Base-by-base conservation (phyloP, 2,113 vertebrate genomes). In the Ochotona curzoniae region DNA sequence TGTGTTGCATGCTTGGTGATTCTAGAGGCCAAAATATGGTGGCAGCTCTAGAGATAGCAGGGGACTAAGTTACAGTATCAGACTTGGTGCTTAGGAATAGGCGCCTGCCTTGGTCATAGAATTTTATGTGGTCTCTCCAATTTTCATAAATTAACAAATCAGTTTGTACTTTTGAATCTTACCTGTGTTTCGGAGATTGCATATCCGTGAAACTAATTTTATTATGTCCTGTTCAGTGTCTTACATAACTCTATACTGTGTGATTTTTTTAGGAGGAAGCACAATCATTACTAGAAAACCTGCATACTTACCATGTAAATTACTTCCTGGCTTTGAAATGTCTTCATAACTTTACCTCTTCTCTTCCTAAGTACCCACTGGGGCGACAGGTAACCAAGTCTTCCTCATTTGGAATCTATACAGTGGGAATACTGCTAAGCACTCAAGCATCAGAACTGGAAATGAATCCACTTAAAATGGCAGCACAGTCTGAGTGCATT, bases 321-420 rank as follows among this genome's bases (percentile, higher is more conserved):
- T 99, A 99, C 83, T 98, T 99, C 93, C 97, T 98, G 2, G 71
- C 98, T 95, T 97, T 99, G 94, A 98, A 97, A 91, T 99, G 99
- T 97, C 98, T 99, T 95, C 99, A 99, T 97, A 96, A 98, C 73
- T 98, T 99, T 95, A 99, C 98, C 0, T 98, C 98, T 60, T 98
- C 98, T 73, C 98, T 99, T 97, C 99, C 99, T 0, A 99, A 99
- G 78, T 98, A 99, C 92, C 99, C 99, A 47, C 96, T 99, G 14
- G 99, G 99, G 92, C 99, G 99, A 96, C 99, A 99, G 98, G 99
- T 99, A 97, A 23, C 6, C 93, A 86, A 8, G 71, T 15, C 87
- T 91, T 76, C 0, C 80, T 91, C 20, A 44, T 96, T 94, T 94
- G 57, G 2, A 95, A 73, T 95, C 44, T 83, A 2, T 91, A 25